phyloP scores from a whole-genome alignment of 2,888 invertebrate genomes.

The Noctua janthina region DNA sequence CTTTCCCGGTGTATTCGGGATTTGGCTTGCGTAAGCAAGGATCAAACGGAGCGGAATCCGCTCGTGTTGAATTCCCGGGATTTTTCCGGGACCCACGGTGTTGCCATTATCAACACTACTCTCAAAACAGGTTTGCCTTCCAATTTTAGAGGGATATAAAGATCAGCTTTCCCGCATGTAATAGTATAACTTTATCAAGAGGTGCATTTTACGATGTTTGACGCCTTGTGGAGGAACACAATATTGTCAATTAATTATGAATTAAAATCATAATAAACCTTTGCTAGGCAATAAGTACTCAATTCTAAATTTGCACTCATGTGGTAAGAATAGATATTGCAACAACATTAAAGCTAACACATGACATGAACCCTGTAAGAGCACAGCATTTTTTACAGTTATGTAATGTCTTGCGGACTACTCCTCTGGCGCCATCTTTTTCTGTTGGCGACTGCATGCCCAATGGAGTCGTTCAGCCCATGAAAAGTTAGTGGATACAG shows the following conservation, averaged over 20 bases:
- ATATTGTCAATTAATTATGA: not conserved
- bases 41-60: constrained; percentile 71
- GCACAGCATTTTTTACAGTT: too few species aligned
- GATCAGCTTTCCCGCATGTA: constrained; percentile 12
- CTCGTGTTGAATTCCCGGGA: constrained; percentile 69
- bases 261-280: not conserved
- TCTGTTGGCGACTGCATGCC: too few species aligned
- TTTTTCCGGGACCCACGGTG: constrained; percentile 62
- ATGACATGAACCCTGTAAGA: too few species aligned
- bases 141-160: constrained; percentile 66
- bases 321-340: too few species aligned
- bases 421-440: too few species aligned
- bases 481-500: too few species aligned
- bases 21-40: constrained; percentile 69
- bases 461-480: too few species aligned
- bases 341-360: too few species aligned
- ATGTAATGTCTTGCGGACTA: too few species aligned
- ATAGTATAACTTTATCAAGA: constrained; percentile 2
- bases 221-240: not conserved
- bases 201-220: not conserved
- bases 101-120: constrained; percentile 71
- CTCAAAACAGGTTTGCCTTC: constrained; percentile 63
- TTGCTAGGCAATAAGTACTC: not conserved
- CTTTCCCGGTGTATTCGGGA: constrained; percentile 64
- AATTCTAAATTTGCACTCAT: too few species aligned